Percentiles rank a stretch among this genome's conserved stretches.
Evolutionary conservation across 2,797 vertebrate species (phyloP).

Genomic region (Halcyon chelicuti): DNA sequence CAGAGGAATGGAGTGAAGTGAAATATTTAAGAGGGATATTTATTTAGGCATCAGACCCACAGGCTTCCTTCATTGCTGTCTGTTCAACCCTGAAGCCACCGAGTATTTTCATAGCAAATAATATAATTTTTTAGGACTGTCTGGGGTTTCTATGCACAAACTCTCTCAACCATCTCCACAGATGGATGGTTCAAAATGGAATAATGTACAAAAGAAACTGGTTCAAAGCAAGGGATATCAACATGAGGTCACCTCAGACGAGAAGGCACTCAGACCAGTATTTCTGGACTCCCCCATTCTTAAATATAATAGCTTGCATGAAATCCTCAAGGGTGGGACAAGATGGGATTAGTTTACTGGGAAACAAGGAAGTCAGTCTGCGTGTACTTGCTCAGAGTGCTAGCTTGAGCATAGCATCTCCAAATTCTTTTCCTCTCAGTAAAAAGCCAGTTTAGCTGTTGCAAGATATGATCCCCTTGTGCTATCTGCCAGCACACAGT

Average conservation of each 20-base stretch:
- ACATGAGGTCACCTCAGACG: background rate
- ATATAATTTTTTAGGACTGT: background rate
- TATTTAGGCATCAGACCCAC: slow-evolving; percentile 28
- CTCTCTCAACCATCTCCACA: background rate
- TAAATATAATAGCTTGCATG: background rate
- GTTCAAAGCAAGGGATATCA: background rate
- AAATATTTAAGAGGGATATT: slow-evolving; percentile 45
- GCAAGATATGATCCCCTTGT: background rate
- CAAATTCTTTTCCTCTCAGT: background rate
- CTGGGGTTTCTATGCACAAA: background rate
- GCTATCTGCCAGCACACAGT: background rate
- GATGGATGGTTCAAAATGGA: background rate
- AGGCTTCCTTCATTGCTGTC: background rate
- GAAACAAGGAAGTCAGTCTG: background rate
- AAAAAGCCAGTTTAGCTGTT: background rate
- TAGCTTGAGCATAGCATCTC: background rate
- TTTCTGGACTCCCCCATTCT: background rate
- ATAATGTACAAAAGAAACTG: background rate
- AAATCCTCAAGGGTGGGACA: background rate
- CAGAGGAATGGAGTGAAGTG: background rate
- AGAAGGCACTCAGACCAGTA: background rate
- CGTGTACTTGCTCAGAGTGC: background rate
- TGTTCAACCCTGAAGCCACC: background rate
- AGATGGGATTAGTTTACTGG: background rate
- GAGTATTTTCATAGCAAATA: slow-evolving; percentile 14